Conservation (phyloP, 30 jellyfish, hydroid and myxozoan genomes). For the Chironex yamaguchii region DNA sequence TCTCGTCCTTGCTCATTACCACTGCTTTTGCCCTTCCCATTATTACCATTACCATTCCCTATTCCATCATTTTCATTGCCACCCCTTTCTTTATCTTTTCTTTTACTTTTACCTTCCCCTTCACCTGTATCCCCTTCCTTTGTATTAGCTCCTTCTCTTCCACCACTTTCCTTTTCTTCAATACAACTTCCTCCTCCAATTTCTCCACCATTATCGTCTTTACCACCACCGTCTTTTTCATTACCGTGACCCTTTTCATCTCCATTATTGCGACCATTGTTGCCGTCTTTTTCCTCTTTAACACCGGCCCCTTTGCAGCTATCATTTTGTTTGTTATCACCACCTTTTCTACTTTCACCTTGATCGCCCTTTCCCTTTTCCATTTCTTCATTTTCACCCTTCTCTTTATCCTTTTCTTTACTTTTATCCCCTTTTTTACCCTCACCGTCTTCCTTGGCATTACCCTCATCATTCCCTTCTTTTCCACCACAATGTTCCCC, state of each 20-base stretch:
- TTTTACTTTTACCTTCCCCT: neutral
- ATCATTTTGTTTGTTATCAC: too few species aligned
- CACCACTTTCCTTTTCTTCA: neutral
- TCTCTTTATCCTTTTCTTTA: neutral
- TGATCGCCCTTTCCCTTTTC: too few species aligned
- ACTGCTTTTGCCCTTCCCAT: neutral
- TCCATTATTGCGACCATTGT: too few species aligned
- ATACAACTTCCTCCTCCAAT: neutral
- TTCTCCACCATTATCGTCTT: neutral
- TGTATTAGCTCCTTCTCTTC: too few species aligned
- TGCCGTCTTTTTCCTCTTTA: too few species aligned
- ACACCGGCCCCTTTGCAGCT: too few species aligned
- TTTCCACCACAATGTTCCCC: neutral
- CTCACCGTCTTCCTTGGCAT: neutral
- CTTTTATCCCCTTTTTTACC: neutral
- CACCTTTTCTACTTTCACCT: too few species aligned
- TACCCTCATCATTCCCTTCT: slow-evolving; percentile 5
- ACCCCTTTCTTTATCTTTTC: neutral
- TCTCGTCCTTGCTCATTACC: neutral
- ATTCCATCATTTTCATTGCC: too few species aligned
- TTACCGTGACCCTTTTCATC: neutral
- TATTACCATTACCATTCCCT: neutral
- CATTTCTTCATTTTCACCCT: too few species aligned
- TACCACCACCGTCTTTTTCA: neutral
- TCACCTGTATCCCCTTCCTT: neutral